These are phyloP conservation scores for Cosmopolites sordidus DNA, from an alignment of 2,888 invertebrate species.

Conservation along the genomic window DNA sequence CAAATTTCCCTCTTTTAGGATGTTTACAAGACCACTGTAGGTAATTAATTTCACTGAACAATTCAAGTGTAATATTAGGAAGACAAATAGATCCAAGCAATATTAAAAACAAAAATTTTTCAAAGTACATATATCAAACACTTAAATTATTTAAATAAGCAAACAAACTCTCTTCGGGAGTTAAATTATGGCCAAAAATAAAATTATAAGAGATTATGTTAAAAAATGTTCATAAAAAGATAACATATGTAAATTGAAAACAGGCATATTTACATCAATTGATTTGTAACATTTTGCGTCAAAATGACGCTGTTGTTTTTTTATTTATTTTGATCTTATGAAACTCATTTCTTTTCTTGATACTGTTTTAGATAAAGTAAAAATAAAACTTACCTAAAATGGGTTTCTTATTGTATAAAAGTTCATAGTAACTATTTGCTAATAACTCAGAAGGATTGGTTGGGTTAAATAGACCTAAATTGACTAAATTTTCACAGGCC, in stretches of 20 bases:
- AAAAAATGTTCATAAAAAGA: too few relatives aligned
- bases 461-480: constrained; percentile 82
- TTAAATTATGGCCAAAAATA: too few relatives aligned
- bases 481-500: constrained; percentile 88
- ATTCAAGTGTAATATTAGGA: too few relatives aligned
- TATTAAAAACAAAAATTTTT: too few relatives aligned
- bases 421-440: constrained; percentile 87
- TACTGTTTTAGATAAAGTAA: neutral
- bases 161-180: too few relatives aligned
- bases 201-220: too few relatives aligned
- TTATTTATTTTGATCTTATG: neutral
- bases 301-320: neutral
- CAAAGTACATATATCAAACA: too few relatives aligned
- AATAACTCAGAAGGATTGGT: constrained; percentile 83
- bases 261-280: neutral
- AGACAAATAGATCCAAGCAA: too few relatives aligned
- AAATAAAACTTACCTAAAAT: constrained; percentile 63
- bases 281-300: neutral
- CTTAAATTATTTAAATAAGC: too few relatives aligned
- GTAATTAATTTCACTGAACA: too few relatives aligned
- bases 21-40: too few relatives aligned
- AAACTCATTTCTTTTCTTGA: neutral
- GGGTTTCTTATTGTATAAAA: constrained; percentile 86
- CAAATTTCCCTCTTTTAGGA: neutral
- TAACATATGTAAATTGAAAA: neutral